A percentile compares a stretch with the other conserved stretches of the same genome.
Evolutionary conservation across 2,888 invertebrate species (phyloP).

Genomic region (Netelia fuscicornis): DNA sequence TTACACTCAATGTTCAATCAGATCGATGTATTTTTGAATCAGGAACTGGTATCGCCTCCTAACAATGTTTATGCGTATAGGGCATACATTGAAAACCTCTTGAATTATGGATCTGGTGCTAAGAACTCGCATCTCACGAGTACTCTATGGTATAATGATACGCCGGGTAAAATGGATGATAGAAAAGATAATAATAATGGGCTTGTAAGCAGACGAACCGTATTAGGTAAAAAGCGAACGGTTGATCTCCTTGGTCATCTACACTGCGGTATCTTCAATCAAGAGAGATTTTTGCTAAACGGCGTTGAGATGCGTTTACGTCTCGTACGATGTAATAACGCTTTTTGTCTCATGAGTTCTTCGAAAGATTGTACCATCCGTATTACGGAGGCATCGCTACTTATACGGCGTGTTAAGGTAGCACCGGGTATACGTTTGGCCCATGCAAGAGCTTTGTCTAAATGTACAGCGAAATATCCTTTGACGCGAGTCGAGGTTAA

Average conservation of each 20-base stretch:
- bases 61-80: conserved; percentile 5
- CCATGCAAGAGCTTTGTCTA: neutral
- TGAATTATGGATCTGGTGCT: neutral
- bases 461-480: neutral
- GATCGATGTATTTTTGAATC: no score
- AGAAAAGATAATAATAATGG: neutral
- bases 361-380: neutral
- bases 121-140: neutral
- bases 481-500: neutral
- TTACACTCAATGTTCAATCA: no score
- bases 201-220: neutral
- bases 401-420: neutral
- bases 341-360: neutral
- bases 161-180: neutral
- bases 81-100: neutral
- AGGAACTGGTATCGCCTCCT: no score
- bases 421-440: neutral
- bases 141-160: conserved; percentile 2
- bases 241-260: neutral
- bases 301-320: neutral
- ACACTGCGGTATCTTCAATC: neutral
- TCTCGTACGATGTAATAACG: neutral
- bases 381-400: neutral
- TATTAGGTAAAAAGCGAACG: neutral
- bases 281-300: neutral